Evolutionary conservation across 2,888 invertebrate species (phyloP), one percentile per base, ranked within the genome.

Genomic region (Ceriagrion tenellum): DNA sequence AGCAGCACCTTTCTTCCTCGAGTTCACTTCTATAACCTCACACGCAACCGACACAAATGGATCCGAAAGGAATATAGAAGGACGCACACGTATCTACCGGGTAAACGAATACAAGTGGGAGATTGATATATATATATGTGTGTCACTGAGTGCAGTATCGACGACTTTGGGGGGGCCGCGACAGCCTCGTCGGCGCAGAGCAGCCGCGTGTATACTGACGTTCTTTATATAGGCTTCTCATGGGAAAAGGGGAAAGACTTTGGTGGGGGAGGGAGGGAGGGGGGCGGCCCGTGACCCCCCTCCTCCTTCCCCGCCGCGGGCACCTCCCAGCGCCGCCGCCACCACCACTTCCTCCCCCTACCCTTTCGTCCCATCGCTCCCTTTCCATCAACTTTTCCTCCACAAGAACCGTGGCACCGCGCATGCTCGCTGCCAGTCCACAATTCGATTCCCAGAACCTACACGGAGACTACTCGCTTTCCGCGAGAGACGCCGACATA

Each of bases 321-420:
- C 96, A 95, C 96, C 96, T 95, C 96, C 96, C 96, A 55, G 63
- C 93, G 63, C 93, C 93, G 59, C 59, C 59, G 20, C 59, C 59
- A 59, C 59, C 47, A 35, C 91, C 91, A 91, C 91, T 93, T 93
- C 93, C 93, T 93, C 69, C 93, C 69, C 63, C 40, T 69, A 69
- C 81, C 81, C 81, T 35, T 35, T n/a, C 12, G 69, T 55, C 55
- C 47, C 93, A 74, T 93, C 69, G 40, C 93, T 69, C 93, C 93
- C 40, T 93, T 93, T 93, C 93, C 93, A 93, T 93, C 93, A 93
- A 93, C 93, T 69, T 35, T 40, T 91, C 91, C 63, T 63, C 40
- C 26, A 93, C 69, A 93, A 63, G 63, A 63, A 81, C 81, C 81
- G 81, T 81, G 81, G 81, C 81, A 81, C 81, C 81, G 93, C 93